phyloP scores from a whole-genome alignment of 2,888 invertebrate species.

The Meliscaeva auricollis region DNA sequence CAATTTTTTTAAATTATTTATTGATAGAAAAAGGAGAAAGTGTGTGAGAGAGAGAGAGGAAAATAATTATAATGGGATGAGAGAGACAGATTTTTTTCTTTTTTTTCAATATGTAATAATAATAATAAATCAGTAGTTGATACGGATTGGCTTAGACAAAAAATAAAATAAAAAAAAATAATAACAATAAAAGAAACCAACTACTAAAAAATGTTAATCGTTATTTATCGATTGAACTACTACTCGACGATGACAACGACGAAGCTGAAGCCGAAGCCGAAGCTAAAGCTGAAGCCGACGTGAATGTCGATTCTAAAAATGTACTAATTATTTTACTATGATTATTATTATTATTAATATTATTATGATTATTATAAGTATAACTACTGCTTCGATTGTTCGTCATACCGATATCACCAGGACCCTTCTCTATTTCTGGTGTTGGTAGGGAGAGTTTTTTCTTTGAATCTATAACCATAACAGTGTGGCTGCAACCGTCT shows the following conservation, averaged over 20 bases:
- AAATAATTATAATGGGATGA: conserved; percentile 62
- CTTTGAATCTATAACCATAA: conserved; percentile 57
- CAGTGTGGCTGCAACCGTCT: conserved; percentile 38
- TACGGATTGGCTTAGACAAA: conserved; percentile 41
- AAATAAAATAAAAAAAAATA: conserved; percentile 33
- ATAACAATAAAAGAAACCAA: conserved; percentile 46
- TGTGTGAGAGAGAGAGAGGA: conserved; percentile 23
- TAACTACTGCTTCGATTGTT: conserved; percentile 70
- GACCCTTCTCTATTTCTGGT: conserved; percentile 61
- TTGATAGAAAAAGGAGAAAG: conserved; percentile 34
- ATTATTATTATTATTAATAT: neutral
- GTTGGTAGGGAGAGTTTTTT: conserved; percentile 70
- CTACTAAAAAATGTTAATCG: conserved; percentile 61
- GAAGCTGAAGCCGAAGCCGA: conserved; percentile 22
- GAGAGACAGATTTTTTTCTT: conserved; percentile 38
- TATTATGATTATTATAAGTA: conserved; percentile 54
- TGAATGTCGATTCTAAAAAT: conserved; percentile 41
- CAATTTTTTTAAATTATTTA: conserved; percentile 21
- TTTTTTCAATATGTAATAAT: neutral
- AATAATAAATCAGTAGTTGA: conserved; percentile 35
- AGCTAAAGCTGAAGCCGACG: conserved; percentile 15
- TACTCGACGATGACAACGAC: conserved; percentile 66
- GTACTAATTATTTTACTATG: conserved; percentile 45
- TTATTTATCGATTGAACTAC: conserved; percentile 71
- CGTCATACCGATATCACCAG: conserved; percentile 56